A percentile compares a stretch with the other conserved stretches of the same genome.
Conservation (phyloP, 2,797 vertebrate genomes). For the Rallus crepitans region DNA sequence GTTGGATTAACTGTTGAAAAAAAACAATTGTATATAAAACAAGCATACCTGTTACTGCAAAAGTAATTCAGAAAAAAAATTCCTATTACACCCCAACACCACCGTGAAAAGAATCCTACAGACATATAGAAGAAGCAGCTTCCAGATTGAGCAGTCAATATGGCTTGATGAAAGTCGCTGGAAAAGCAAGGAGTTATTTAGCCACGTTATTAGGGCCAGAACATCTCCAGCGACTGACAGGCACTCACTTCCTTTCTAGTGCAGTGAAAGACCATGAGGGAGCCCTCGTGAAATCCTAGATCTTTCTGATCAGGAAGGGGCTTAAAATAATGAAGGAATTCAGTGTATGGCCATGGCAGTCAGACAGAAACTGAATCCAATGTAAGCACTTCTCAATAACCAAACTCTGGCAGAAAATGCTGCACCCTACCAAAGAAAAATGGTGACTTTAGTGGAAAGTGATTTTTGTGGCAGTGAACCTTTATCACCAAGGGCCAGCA, state of each 20-base stretch:
- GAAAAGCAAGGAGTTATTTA: conserved; percentile 64
- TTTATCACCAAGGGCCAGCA: conserved; percentile 58
- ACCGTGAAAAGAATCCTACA: conserved; percentile 45
- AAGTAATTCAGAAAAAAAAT: conserved; percentile 47
- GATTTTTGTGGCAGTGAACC: conserved; percentile 69
- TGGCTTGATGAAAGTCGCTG: conserved; percentile 52
- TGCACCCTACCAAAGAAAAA: conserved; percentile 64
- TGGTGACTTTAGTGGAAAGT: conserved; percentile 65
- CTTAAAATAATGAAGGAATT: conserved; percentile 46
- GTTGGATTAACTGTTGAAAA: conserved; percentile 7
- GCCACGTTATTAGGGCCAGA: conserved; percentile 58
- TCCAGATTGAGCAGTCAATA: conserved; percentile 40
- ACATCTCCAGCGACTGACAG: conserved; percentile 59
- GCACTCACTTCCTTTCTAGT: conserved; percentile 55
- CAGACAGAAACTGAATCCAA: conserved; percentile 62
- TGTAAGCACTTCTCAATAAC: conserved; percentile 48
- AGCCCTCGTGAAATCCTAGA: conserved; percentile 47
- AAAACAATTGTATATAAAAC: background rate
- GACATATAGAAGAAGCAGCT: conserved; percentile 46
- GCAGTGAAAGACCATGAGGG: conserved; percentile 41
- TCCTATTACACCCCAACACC: conserved; percentile 7
- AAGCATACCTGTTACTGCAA: conserved; percentile 6
- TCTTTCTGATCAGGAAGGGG: conserved; percentile 57
- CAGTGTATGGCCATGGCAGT: conserved; percentile 43
- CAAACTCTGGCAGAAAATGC: conserved; percentile 62